Percentiles rank a stretch among this genome's conserved stretches.
These are phyloP conservation scores for Girardinus metallicus DNA, from an alignment of 2,797 vertebrate genomes.

Conservation along the genomic window DNA sequence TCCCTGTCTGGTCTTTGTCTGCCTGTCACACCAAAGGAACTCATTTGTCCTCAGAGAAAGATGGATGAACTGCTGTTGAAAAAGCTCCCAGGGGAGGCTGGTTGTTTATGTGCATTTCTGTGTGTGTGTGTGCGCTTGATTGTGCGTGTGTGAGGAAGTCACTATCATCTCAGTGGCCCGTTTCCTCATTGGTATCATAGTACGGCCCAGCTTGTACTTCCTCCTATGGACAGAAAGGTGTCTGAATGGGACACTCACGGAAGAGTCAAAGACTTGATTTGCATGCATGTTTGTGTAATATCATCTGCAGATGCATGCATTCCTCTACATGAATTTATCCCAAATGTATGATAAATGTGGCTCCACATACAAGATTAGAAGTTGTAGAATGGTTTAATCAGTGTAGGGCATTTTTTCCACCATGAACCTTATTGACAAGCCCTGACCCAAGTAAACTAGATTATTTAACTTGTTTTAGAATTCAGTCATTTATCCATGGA, in stretches of 20 bases:
- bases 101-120: constrained; percentile 31
- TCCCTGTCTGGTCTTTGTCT: constrained; percentile 61
- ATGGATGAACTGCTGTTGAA: constrained; percentile 48
- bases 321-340: constrained; percentile 31
- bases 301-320: constrained; percentile 11
- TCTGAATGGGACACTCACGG: constrained; percentile 20
- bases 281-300: constrained; percentile 7
- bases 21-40: constrained; percentile 55
- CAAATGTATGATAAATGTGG: not conserved
- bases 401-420: not conserved
- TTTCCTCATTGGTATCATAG: constrained; percentile 68
- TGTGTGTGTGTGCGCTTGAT: constrained; percentile 17
- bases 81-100: constrained; percentile 1
- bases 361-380: not conserved
- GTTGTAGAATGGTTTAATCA: constrained; percentile 7
- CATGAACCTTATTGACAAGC: not conserved
- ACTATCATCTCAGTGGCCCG: constrained; percentile 38
- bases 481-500: not conserved
- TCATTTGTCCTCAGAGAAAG: constrained; percentile 55
- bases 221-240: constrained; percentile 52
- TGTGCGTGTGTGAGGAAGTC: constrained; percentile 53
- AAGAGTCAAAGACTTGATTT: constrained; percentile 18
- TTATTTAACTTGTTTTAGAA: not conserved
- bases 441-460: not conserved
- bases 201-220: constrained; percentile 47